phyloP scores from a whole-genome alignment of 2,888 invertebrate species.

The Xanthorhoe spadicearia region DNA sequence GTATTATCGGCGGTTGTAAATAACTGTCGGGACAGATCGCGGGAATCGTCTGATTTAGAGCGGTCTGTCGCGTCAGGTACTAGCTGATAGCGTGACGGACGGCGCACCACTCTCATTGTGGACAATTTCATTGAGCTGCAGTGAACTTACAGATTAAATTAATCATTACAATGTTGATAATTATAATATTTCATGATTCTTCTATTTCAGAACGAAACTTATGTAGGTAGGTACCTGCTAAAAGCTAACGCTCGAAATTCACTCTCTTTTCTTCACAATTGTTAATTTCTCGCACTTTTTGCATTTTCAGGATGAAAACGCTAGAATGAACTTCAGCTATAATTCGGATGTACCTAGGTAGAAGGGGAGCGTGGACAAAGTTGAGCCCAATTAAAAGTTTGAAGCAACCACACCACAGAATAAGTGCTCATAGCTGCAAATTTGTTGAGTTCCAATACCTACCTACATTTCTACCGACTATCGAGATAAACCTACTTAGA shows the following conservation, averaged over 20 bases:
- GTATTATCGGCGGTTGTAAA: constrained; percentile 11
- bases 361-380: constrained; percentile 9
- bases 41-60: constrained; percentile 18
- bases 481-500: background rate
- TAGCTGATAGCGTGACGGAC: constrained; percentile 20
- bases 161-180: too few relatives aligned
- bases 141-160: too few relatives aligned
- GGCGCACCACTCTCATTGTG: background rate
- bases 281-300: too few relatives aligned
- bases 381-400: constrained; percentile 31
- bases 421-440: background rate
- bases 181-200: too few relatives aligned
- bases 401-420: constrained; percentile 1
- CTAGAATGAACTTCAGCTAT: too few relatives aligned
- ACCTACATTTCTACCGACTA: background rate
- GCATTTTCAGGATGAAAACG: too few relatives aligned
- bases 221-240: too few relatives aligned
- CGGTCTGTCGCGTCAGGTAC: constrained; percentile 13
- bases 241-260: too few relatives aligned
- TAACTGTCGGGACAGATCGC: constrained; percentile 13
- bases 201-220: too few relatives aligned
- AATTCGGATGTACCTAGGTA: background rate
- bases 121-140: background rate
- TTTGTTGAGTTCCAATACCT: background rate
- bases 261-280: too few relatives aligned